Evolutionary conservation across 2,113 vertebrate genomes (phyloP), one percentile per base, ranked within the genome.

Genomic region (Gila orcuttii): DNA sequence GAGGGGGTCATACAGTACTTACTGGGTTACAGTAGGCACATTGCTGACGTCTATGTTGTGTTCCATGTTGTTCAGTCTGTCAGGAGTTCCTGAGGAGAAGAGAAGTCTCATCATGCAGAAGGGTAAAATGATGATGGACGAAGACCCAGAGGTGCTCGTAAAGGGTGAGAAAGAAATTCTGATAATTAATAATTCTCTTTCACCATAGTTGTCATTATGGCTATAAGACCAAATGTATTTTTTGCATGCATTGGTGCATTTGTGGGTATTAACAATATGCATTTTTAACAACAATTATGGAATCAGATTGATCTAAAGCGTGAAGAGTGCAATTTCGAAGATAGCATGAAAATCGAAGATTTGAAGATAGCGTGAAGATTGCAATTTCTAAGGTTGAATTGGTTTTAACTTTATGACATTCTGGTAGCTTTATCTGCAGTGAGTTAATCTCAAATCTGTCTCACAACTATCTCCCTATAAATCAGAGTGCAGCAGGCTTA

Each of bases 21-120:
- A 77, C 73, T 28, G 85, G 76, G 81, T 87, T 82, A 71, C 85
- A 90, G 85, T 93, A 93, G 91, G 92, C 88, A 91, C 89, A 90
- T 89, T 90, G 88, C 90, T 91, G 87, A 93, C 81, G 9, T 39
- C 60, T 71, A 28, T 83, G 50, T 25, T 69, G 23, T 85, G n/a
- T 69, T 42, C 87, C 60, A 74, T 77, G 79, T 93, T 88, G 83
- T 13, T 79, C 88, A 86, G 96, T 85, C 93, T 94, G 50, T 93
- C 96, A 60, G 96, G 95, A 9, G 94, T 93, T 0, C 91, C 95
- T 0, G 97, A 97, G 68, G 97, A 99, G 93, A 97, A 96, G 87
- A 94, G 95, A 92, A 97, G 94, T 90, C 96, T 98, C 91, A 98
- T 98, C 3, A 92, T 94, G 6, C 96, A 97, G 87, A 97, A 96